Conservation (phyloP, 1,140 invertebrate genomes). For the Apis cerana region DNA sequence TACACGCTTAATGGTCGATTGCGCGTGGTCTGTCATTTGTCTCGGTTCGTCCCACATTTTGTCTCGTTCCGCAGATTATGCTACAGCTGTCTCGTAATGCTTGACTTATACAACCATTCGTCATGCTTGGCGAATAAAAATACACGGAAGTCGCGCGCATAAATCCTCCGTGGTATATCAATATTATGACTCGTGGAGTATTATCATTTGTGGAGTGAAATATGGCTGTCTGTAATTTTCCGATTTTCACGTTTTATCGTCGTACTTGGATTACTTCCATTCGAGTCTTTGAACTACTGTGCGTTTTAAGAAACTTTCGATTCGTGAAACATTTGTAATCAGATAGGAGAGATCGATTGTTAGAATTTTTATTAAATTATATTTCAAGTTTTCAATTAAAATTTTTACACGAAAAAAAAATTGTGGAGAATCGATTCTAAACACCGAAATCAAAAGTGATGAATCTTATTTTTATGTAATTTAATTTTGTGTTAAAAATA, state of each 20-base stretch:
- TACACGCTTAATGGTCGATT: neutral
- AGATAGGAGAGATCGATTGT: too few species aligned
- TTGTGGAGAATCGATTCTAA: too few species aligned
- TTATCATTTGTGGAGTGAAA: constrained; percentile 7
- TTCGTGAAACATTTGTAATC: too few species aligned
- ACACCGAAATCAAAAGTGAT: too few species aligned
- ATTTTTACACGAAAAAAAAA: too few species aligned
- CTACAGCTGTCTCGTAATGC: constrained; percentile 45
- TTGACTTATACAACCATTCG: constrained; percentile 53
- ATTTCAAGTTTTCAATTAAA: too few species aligned
- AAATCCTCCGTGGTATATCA: constrained; percentile 51
- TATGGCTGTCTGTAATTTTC: neutral
- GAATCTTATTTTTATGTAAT: too few species aligned
- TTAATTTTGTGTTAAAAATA: too few species aligned
- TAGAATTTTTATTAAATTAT: too few species aligned
- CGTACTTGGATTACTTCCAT: too few species aligned
- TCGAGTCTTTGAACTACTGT: too few species aligned
- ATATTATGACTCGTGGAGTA: constrained; percentile 10
- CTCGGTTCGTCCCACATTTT: constrained; percentile 14
- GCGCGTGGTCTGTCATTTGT: constrained; percentile 2
- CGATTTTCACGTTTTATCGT: constrained; percentile 12
- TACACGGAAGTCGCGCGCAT: constrained; percentile 41
- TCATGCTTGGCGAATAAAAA: constrained; percentile 47
- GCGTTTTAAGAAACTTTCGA: too few species aligned
- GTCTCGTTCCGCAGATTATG: constrained; percentile 41